phyloP scores from a whole-genome alignment of 2,113 vertebrate species.

The Ia io region DNA sequence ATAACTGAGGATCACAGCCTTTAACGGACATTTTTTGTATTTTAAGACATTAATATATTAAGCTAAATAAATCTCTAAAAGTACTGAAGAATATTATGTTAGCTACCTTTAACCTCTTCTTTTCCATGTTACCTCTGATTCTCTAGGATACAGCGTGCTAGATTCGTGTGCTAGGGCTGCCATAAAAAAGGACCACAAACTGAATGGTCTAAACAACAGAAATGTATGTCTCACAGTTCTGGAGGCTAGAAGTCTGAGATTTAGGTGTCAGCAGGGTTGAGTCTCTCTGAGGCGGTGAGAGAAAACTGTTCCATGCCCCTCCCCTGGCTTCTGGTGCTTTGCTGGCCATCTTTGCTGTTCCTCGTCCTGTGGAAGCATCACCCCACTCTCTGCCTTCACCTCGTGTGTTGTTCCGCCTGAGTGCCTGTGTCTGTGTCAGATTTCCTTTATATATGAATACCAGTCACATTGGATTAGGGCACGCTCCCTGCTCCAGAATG shows the following conservation, averaged over 20 bases:
- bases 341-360: too few relatives aligned
- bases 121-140: background rate
- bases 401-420: background rate
- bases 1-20: background rate
- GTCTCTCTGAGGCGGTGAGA: background rate
- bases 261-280: background rate
- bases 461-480: background rate
- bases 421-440: background rate
- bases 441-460: background rate
- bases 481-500: too few relatives aligned
- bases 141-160: background rate
- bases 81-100: background rate
- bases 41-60: constrained; percentile 29
- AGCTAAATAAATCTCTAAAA: background rate
- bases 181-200: background rate
- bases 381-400: background rate
- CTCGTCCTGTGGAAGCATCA: background rate
- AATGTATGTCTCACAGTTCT: background rate
- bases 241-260: background rate
- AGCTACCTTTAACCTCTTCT: background rate
- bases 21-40: background rate
- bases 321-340: background rate
- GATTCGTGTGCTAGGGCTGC: background rate
- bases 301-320: background rate
- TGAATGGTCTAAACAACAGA: background rate